Conservation (phyloP, 1,140 invertebrate species). For the Mactra quadrangularis region DNA sequence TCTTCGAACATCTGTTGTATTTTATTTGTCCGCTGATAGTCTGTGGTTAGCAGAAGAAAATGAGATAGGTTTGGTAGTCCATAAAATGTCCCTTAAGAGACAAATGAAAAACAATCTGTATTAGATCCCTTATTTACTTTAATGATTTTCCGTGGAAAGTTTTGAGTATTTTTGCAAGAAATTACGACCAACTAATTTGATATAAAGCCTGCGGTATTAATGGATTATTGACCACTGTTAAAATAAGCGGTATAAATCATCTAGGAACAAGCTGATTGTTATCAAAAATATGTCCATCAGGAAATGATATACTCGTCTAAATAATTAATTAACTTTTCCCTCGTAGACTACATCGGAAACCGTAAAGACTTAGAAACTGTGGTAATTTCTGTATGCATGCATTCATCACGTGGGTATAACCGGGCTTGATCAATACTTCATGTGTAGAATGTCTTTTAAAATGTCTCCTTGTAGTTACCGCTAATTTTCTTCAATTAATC, state of each 20-base stretch:
- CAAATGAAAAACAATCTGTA: constrained; percentile 44
- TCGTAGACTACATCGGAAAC: too few relatives aligned
- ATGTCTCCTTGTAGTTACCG: too few relatives aligned
- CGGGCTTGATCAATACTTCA: too few relatives aligned
- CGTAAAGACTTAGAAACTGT: too few relatives aligned
- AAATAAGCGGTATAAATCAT: not conserved
- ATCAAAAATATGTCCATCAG: too few relatives aligned
- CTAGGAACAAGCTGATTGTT: too few relatives aligned
- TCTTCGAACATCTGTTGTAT: constrained; percentile 7
- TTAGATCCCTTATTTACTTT: constrained; percentile 33
- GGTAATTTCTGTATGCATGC: too few relatives aligned
- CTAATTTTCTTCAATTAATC: too few relatives aligned
- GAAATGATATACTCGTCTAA: too few relatives aligned
- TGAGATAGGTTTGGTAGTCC: constrained; percentile 12
- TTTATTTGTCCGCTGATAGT: constrained; percentile 30
- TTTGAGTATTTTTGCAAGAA: not conserved
- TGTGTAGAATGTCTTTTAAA: too few relatives aligned
- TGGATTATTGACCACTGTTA: constrained; percentile 34
- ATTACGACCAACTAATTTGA: constrained; percentile 16
- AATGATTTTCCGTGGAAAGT: constrained; percentile 29
- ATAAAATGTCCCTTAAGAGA: constrained; percentile 26
- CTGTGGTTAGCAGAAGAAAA: not conserved
- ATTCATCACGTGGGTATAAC: too few relatives aligned
- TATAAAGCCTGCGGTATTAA: constrained; percentile 1
- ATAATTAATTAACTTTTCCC: too few relatives aligned